These are phyloP conservation scores for Climacteris rufus DNA, from an alignment of 2,113 vertebrate genomes.

Conservation along the genomic window DNA sequence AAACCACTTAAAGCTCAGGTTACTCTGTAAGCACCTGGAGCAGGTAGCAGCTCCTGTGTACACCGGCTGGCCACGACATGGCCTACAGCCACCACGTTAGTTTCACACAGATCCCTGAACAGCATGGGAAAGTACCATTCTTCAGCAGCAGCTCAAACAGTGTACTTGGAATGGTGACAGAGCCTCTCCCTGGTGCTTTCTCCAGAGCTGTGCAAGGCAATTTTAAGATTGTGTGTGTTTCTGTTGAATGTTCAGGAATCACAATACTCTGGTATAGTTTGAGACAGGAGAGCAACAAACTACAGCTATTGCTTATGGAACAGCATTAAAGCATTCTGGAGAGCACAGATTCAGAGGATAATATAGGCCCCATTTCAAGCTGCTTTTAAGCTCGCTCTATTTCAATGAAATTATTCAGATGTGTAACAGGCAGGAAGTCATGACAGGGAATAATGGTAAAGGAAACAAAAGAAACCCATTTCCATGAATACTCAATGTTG, in stretches of 20 bases:
- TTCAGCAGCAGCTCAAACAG: background rate
- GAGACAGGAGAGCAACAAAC: background rate
- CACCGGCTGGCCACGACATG: background rate
- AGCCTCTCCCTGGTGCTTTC: background rate
- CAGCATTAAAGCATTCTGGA: background rate
- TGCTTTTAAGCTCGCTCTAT: background rate
- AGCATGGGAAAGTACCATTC: background rate
- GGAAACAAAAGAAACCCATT: background rate
- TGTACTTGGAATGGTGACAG: background rate
- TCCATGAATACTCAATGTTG: background rate
- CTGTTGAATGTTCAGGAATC: background rate
- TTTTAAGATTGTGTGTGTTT: background rate
- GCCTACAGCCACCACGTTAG: background rate
- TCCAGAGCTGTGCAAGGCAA: rapidly evolving
- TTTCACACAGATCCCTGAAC: background rate
- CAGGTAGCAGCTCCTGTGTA: background rate
- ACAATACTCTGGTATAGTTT: background rate
- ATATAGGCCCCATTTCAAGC: background rate
- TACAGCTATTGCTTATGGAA: background rate
- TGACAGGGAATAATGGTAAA: background rate
- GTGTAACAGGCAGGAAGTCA: background rate
- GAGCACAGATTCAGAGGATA: background rate
- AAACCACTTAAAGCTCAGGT: background rate
- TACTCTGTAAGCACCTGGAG: background rate
- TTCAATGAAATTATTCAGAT: background rate